Percentiles rank a stretch among this genome's conserved stretches.
Conservation (phyloP, 2,113 vertebrate genomes). For the Neolamprologus brichardi region DNA sequence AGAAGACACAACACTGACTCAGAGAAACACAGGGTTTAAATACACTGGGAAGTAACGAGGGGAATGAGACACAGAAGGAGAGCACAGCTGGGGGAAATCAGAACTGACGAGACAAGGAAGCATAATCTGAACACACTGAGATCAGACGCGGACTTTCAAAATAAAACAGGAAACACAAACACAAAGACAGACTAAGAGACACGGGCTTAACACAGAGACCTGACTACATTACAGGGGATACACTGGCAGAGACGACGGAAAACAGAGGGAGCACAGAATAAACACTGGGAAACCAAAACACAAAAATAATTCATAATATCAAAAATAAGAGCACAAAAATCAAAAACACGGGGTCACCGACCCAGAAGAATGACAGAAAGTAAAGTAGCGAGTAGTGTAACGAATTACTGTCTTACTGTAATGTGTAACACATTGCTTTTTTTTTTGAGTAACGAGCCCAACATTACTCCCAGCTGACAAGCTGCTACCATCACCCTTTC, state of each 20-base stretch:
- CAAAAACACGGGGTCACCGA: neutral
- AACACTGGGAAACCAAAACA: neutral
- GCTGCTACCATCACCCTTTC: neutral
- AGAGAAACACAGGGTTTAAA: neutral
- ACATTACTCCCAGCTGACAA: neutral
- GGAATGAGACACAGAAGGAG: neutral
- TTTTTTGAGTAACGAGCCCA: fast-evolving
- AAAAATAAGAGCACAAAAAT: neutral
- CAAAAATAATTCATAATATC: neutral
- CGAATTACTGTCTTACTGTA: neutral
- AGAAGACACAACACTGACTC: neutral
- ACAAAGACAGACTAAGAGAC: neutral
- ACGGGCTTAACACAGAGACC: neutral
- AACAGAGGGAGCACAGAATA: neutral
- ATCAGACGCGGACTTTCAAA: fast-evolving
- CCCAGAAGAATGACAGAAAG: neutral
- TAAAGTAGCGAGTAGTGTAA: neutral
- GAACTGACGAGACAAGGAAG: neutral
- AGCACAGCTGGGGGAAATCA: neutral
- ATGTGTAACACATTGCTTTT: neutral
- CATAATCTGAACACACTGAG: fast-evolving
- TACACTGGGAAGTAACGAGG: neutral
- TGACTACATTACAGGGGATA: neutral
- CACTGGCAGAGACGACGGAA: neutral
- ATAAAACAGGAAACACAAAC: neutral